Evolutionary conservation across 2,888 invertebrate species (phyloP).

Genomic region (Coenonympha arcania): DNA sequence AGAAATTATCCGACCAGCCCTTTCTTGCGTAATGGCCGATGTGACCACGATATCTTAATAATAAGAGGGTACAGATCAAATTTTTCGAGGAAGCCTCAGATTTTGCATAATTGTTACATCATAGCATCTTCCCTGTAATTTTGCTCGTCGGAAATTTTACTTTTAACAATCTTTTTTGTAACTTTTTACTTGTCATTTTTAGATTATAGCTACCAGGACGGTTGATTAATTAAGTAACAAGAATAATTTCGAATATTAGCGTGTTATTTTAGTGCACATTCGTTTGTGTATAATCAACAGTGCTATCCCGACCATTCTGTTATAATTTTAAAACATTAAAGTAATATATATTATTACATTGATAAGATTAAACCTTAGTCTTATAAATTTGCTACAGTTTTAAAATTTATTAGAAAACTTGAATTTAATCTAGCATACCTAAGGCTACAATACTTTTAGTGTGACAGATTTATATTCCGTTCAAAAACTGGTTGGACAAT

Average conservation of each 20-base stretch:
- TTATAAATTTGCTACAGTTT: too few species aligned
- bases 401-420: neutral
- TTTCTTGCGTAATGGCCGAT: slow-evolving; percentile 57
- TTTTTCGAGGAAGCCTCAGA: slow-evolving; percentile 44
- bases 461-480: slow-evolving; percentile 1
- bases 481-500: neutral
- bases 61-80: slow-evolving; percentile 68
- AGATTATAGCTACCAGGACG: too few species aligned
- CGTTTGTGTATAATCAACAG: too few species aligned
- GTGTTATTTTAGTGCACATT: too few species aligned
- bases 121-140: slow-evolving; percentile 28
- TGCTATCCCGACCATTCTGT: too few species aligned
- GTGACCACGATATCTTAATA: slow-evolving; percentile 70
- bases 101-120: slow-evolving; percentile 66
- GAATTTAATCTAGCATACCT: slow-evolving; percentile 1
- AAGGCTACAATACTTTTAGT: neutral
- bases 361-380: too few species aligned
- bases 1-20: slow-evolving; percentile 45
- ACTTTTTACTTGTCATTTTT: neutral
- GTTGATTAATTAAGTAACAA: too few species aligned
- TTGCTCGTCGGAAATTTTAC: neutral
- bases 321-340: too few species aligned
- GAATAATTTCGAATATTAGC: too few species aligned
- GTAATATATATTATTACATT: too few species aligned
- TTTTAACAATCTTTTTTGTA: neutral